phyloP scores from a whole-genome alignment of 2,113 vertebrate genomes.

The Uria aalge region DNA sequence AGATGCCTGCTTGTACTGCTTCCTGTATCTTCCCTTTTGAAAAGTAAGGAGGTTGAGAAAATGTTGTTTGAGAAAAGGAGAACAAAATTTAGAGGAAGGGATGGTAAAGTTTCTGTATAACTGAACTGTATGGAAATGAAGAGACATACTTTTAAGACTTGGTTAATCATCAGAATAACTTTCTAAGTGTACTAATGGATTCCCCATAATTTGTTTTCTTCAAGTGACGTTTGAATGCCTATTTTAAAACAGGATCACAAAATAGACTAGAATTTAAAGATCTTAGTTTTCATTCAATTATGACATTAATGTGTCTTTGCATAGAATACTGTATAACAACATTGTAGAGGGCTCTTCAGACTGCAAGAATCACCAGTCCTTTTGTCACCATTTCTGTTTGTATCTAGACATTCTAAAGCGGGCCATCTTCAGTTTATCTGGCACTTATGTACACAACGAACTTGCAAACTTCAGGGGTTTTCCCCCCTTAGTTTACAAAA shows the following conservation, averaged over 20 bases:
- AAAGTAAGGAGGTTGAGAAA: not conserved
- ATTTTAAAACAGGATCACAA: not conserved
- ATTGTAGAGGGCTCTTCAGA: not conserved
- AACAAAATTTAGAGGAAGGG: accelerated
- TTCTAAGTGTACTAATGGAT: not conserved
- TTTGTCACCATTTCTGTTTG: not conserved
- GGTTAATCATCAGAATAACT: not conserved
- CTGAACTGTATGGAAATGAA: not conserved
- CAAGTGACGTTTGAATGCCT: not conserved
- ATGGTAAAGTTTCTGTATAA: not conserved
- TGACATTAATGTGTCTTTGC: not conserved
- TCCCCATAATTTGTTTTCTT: not conserved
- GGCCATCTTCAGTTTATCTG: not conserved
- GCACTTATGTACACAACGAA: not conserved
- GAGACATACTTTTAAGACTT: not conserved
- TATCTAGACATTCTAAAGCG: not conserved
- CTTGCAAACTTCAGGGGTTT: not conserved
- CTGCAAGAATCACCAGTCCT: not conserved
- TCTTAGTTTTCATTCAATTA: not conserved
- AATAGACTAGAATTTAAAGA: not conserved
- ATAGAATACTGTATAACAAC: not conserved
- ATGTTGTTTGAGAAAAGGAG: not conserved
- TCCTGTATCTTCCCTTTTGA: not conserved
- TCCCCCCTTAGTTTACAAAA: not conserved
- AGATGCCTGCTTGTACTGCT: not conserved